These are phyloP conservation scores for Calonectris borealis DNA, from an alignment of 2,113 vertebrate genomes.

Conservation along the genomic window DNA sequence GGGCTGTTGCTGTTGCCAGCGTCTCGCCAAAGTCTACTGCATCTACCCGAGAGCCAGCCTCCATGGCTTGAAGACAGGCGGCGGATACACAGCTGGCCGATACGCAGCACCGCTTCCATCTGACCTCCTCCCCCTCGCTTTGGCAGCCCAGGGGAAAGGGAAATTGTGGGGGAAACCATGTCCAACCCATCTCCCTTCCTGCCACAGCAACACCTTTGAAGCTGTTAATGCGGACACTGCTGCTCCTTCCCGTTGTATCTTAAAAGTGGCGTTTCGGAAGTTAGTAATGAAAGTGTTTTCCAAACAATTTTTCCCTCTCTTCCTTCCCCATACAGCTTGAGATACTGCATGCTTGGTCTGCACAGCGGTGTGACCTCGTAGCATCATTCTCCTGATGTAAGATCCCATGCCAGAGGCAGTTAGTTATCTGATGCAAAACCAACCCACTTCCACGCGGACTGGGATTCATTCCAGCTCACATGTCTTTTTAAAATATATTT, in stretches of 20 bases:
- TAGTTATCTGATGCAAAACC: not conserved
- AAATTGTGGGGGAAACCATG: rapidly evolving
- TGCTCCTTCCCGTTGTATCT: not conserved
- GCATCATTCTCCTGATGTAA: not conserved
- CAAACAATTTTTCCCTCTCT: not conserved
- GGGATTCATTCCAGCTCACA: not conserved
- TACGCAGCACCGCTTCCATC: rapidly evolving
- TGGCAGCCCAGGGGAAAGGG: not conserved
- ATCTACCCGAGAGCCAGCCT: not conserved
- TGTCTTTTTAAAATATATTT: not conserved
- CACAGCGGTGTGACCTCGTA: not conserved
- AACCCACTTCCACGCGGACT: not conserved
- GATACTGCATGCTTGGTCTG: not conserved
- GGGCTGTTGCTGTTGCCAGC: not conserved
- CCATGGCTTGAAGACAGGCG: not conserved
- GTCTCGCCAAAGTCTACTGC: too few relatives aligned
- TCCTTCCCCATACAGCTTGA: not conserved
- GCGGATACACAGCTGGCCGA: not conserved
- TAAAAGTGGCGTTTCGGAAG: rapidly evolving
- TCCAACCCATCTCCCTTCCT: not conserved
- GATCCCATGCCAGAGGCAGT: not conserved
- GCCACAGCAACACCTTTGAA: not conserved
- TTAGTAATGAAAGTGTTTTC: not conserved
- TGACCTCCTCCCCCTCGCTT: not conserved
- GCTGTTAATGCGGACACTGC: not conserved